Base-by-base conservation (phyloP, 1,140 invertebrate species). In the Paraescarpia echinospica region DNA sequence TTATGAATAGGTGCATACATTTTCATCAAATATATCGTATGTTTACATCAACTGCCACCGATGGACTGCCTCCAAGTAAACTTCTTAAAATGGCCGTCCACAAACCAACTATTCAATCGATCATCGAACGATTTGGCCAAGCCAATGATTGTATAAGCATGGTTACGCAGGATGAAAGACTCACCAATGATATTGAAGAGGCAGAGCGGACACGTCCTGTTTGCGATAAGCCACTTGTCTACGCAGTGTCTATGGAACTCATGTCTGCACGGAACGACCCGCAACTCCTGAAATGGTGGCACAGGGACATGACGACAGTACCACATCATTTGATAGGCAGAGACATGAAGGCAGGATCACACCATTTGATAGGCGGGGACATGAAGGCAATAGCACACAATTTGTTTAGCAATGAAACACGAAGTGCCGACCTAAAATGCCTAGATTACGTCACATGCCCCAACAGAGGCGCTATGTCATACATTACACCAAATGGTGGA, bases 161-260 rank as follows among this genome's bases (percentile, higher is more conserved):
- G 12, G 22, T 77, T 18, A 77, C 59, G 22, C 12, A 51, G 48
- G 34, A 92, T 92, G 34, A 35, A 91, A 91, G 51, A 92, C 94
- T 93, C 93, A 96, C 96, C 96, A 33, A 96, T 94, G 89, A 96
- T 96, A 92, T 96, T 96, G 41, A 94, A 95, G 92, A 96, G 94
- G 93, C 96, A 96, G 27, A 96, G 94, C 0, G 96, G 96, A 94
- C 96, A 96, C 1, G 95, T 96, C 35, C 94, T 94, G 34, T 96
- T 94, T 35, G 92, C 92, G 18, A 95, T 97, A 35, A 99, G 97
- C 98, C 98, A 99, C 96, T 99, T 99, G 96, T 99, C 98, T 93
- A 99, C 98, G 96, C 98, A 99, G 95, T 98, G 98, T 92, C 98
- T 97, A 96, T 99, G 98, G 96, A 99, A 99, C 96, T 99, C 98